Base-by-base conservation (phyloP, 2,113 vertebrate species). In the Mungos mungo region DNA sequence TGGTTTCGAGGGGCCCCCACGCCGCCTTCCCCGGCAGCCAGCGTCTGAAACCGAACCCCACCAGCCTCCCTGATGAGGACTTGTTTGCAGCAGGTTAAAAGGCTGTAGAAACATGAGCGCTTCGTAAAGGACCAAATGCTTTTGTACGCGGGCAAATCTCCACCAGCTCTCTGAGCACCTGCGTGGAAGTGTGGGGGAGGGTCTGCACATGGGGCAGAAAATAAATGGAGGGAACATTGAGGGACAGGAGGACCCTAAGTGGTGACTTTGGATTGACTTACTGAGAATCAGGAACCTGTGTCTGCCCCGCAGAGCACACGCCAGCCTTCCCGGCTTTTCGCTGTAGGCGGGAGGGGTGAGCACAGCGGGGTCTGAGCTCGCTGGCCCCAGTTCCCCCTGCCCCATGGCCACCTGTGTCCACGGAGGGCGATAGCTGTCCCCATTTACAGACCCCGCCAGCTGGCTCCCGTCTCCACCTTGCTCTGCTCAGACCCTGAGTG, bases 401-500 rank as follows among this genome's bases (percentile, higher is more conserved):
- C 31, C 79, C 0, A 0, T 1, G 52, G 33, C 0, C 0, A 11
- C 38, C 27, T 18, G 47, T 45, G 38, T 9, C 1, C 7, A 0
- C 4, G 0, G 7, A 50, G 8, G 0, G 16, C 23, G 7, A 33
- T 12, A 3, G 72, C 2, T 1, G 0, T 16, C 7, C 1, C 76
- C 41, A 1, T 14, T 38, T 1, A 2, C 10, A 2, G 72, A 21
- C 60, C 41, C 38, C 21, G 10, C 23, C 3, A 1, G 13, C 71
- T 27, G 35, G 27, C 2, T 1, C 4, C 7, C 13, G 5, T 45
- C 63, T 57, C 63, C 21, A 1, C 23, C 7, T 19, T 7, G 52
- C 23, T n/a, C 16, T 33, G 47, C 50, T 41, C 0, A 0, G 66
- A 35, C 25, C 27, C 19, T 19, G 14, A 8, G 69, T 38, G 15